Base-by-base conservation (phyloP, 2,113 vertebrate genomes). In the Rhinolophus sinicus region DNA sequence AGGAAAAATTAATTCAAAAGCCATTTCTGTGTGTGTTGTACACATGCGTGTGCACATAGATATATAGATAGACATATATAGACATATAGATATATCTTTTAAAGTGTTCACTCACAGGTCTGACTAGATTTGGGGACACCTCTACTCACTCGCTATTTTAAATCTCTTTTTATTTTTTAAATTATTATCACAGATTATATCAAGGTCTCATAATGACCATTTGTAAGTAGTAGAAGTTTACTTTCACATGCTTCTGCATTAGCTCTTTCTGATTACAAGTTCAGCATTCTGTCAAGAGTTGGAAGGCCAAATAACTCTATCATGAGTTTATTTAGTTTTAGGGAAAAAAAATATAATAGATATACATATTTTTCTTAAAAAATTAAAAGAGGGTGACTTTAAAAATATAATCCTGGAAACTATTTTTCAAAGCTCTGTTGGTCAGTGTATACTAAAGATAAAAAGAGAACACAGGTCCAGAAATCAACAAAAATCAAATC, bases 261-360 rank as follows among this genome's bases (percentile, higher is more conserved):
- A 67, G 16, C 88, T 92, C 77, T 73, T 93, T 93, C 84, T 19
- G 8, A 62, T 64, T 72, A 40, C 26, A 86, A 54, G 15, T 58
- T 90, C 65, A 91, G 33, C 9, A 62, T 95, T 81, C 70, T 38
- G 22, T 24, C 40, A 70, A 80, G 56, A 89, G 60, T 30, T 67
- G 11, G 50, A 92, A 92, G 92, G 86, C 35, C 47, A 90, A 96
- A 28, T 84, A 90, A 93, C 65, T 76, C 65, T 38, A 28, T 58
- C 47, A 33, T 26, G 11, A 88, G 15, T n/a, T 40, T 65, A 90
- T 82, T 83, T 58, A 44, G 69, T 65, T 93, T 89, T 72, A 73
- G 67, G 40, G 62, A 60, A 47, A 64, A 9, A 28, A 72, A 76
- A 30, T 9, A 60, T 44, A 85, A 82, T 28, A 72, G 0, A 82